Conservation (phyloP, 2,888 invertebrate species). For the Apoda limacodes region DNA sequence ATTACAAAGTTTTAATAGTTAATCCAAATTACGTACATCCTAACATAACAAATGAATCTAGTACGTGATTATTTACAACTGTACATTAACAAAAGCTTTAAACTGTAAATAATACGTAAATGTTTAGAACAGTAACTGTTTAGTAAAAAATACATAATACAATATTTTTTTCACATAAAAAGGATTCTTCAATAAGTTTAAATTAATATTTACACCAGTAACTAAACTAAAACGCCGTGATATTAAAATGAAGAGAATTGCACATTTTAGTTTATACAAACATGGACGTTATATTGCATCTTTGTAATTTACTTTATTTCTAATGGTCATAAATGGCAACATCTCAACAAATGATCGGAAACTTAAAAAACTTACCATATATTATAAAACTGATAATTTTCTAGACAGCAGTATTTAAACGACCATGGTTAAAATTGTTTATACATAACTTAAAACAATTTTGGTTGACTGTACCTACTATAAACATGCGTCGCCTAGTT, state of each 20-base stretch:
- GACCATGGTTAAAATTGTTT: no score
- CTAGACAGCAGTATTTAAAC: no score
- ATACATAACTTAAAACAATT: no score
- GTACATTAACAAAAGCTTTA: slow-evolving; percentile 65
- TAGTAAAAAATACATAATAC: slow-evolving; percentile 22
- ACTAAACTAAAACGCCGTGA: slow-evolving; percentile 61
- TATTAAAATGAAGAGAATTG: slow-evolving; percentile 67
- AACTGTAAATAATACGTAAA: slow-evolving; percentile 56
- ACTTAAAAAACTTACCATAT: no score
- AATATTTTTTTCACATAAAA: not conserved
- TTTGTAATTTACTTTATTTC: slow-evolving; percentile 14
- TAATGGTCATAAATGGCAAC: no score
- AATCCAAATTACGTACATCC: no score
- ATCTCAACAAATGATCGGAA: no score
- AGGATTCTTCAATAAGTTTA: slow-evolving; percentile 39
- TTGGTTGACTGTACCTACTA: slow-evolving; percentile 33
- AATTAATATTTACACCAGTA: slow-evolving; percentile 64
- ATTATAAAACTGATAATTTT: no score
- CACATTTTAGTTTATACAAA: slow-evolving; percentile 59
- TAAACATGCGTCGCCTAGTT: slow-evolving; percentile 34
- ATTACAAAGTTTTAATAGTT: no score
- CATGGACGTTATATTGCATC: slow-evolving; percentile 55
- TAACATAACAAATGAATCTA: no score
- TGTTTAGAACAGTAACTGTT: slow-evolving; percentile 58
- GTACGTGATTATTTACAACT: slow-evolving; percentile 55